phyloP scores from a whole-genome alignment of 2,113 vertebrate genomes.

The Chascanopsetta lugubris region DNA sequence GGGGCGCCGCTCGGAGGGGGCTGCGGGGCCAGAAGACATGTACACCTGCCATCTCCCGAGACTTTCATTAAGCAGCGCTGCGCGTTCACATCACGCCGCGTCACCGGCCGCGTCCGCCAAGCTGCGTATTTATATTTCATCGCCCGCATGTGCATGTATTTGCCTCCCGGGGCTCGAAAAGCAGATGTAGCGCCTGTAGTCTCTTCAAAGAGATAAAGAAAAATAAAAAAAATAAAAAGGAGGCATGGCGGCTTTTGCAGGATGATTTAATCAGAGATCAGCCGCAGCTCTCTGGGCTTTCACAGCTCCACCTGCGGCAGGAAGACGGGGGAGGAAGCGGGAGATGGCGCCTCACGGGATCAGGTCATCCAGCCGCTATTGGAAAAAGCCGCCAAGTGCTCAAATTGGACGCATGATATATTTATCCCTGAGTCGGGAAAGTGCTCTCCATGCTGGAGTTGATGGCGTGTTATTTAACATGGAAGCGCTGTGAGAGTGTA shows the following conservation, averaged over 20 bases:
- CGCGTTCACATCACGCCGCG: conserved; percentile 42
- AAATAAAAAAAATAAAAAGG: too few species aligned
- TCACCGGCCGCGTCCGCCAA: conserved; percentile 18
- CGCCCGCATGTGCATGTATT: conserved; percentile 19
- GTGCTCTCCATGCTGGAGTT: not conserved
- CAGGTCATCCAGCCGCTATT: not conserved
- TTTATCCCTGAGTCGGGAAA: not conserved
- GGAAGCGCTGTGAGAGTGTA: not conserved
- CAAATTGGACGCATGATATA: not conserved
- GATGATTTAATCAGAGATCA: not conserved
- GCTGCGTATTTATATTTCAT: conserved; percentile 47
- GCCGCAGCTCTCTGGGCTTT: not conserved
- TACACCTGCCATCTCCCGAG: conserved; percentile 70
- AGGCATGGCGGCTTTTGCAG: too few species aligned
- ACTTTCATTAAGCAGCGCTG: conserved; percentile 68
- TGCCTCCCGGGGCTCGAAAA: conserved; percentile 15
- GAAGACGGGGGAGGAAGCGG: not conserved
- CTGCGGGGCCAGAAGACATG: conserved; percentile 62
- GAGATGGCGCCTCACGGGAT: not conserved
- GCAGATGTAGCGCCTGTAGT: conserved; percentile 11
- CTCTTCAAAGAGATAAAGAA: conserved; percentile 24
- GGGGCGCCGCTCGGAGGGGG: conserved; percentile 54
- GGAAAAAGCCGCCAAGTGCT: not conserved
- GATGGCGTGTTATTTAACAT: not conserved
- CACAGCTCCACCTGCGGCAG: not conserved